Base-by-base conservation (phyloP, 2,113 vertebrate species). In the Sinocyclocheilus anshuiensis region DNA sequence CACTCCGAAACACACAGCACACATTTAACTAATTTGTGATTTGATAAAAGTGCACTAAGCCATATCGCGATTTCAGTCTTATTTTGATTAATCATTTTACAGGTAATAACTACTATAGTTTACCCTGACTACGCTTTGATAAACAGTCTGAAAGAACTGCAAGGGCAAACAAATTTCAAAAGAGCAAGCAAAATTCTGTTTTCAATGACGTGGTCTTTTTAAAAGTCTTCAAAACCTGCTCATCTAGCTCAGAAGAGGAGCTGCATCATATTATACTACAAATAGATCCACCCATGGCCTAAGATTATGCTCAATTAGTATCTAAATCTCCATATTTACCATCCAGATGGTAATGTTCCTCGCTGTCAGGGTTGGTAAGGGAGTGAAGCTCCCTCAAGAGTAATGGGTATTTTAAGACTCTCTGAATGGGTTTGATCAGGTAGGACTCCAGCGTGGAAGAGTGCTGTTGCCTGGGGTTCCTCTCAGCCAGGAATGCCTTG, bases 391-490 rank as follows among this genome's bases (percentile, higher is more conserved):
- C 97, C 91, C 89, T 95, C 74, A 99, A 95, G 85, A 99, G 95
- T 2, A 99, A 95, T 0, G 98, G 98, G 89, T 99, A 99, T 79
- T 99, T 99, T 82, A 99, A 95, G 63, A 99, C 96, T 88, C 98
- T 94, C 95, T 99, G 98, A 90, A 99, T 99, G 91, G 98, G 98
- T 91, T 99, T 99, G 95, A 99, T 99, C 92, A 99, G 96, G 94
- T 99, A 99, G 29, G 98, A 99, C 95, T 99, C 98, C 85, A 99
- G 94, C 0, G 98, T 98, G 89, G 95, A 97, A 0, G 98, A 99
- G 87, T 99, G 98, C 77, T 97, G 97, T 89, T 96, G 96, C 76
- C 94, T 93, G 0, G 98, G 98, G 93, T 99, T 99, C 90, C 97
- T 96, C 74, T 96, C 96, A 0, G 97, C 97, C 89, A 99, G 90